Conservation (phyloP, 2,113 vertebrate genomes). For the Ploceus nigricollis region DNA sequence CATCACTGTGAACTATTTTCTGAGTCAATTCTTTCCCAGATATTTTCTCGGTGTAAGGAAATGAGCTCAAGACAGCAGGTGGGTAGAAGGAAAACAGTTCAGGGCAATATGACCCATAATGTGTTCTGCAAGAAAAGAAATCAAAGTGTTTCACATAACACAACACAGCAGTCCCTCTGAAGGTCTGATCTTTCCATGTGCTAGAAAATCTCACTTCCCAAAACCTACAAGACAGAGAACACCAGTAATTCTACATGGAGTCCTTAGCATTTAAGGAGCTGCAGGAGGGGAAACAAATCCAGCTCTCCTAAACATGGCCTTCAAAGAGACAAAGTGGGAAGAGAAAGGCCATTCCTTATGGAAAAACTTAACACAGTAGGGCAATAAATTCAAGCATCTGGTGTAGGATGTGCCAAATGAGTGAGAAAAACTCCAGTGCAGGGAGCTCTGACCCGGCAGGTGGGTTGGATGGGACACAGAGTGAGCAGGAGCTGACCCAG, state of each 20-base stretch:
- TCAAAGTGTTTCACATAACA: not conserved
- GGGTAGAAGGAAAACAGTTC: not conserved
- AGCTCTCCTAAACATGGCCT: not conserved
- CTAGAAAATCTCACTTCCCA: not conserved
- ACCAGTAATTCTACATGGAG: not conserved
- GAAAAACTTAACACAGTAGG: not conserved
- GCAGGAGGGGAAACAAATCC: not conserved
- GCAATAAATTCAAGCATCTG: not conserved
- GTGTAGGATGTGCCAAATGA: not conserved
- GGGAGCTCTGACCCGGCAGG: not conserved
- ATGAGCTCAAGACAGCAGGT: slow-evolving; percentile 10
- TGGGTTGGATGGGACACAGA: not conserved
- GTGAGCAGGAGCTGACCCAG: not conserved
- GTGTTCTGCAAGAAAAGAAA: not conserved
- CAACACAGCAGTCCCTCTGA: not conserved
- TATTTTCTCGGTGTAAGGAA: not conserved
- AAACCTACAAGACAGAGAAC: not conserved
- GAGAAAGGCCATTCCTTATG: not conserved
- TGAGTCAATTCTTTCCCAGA: not conserved
- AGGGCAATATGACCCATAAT: not conserved
- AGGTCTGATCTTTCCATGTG: not conserved
- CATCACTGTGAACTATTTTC: not conserved
- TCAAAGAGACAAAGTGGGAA: not conserved
- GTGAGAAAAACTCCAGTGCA: not conserved
- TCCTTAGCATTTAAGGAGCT: not conserved